phyloP scores from a whole-genome alignment of 2,113 vertebrate species.

The Chitala chitala region DNA sequence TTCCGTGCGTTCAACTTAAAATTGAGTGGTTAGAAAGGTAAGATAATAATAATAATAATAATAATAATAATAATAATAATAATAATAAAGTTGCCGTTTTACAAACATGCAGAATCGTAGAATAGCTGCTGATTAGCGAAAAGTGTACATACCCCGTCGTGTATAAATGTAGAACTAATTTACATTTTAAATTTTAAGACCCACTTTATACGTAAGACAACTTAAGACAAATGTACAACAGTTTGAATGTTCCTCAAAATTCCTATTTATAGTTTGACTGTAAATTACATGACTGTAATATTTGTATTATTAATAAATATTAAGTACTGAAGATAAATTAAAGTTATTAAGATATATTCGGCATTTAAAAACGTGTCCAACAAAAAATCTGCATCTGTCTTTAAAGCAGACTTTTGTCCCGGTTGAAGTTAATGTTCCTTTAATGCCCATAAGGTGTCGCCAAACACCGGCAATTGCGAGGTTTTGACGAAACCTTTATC shows the following conservation, averaged over 20 bases:
- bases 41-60: not conserved
- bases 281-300: too few relatives aligned
- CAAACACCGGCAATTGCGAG: slow-evolving; percentile 36
- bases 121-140: too few relatives aligned
- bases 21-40: not conserved
- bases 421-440: not conserved
- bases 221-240: not conserved
- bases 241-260: not conserved
- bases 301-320: too few relatives aligned
- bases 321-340: too few relatives aligned
- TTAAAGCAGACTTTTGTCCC: too few relatives aligned
- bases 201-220: not conserved
- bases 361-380: not conserved
- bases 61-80: not conserved
- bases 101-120: too few relatives aligned
- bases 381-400: not conserved
- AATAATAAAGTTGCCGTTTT: not conserved
- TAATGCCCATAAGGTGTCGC: slow-evolving; percentile 35
- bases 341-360: not conserved
- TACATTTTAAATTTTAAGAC: not conserved
- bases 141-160: too few relatives aligned
- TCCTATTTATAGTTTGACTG: too few relatives aligned
- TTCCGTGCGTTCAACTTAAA: slow-evolving; percentile 10
- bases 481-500: too few relatives aligned
- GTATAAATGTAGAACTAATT: too few relatives aligned